Percentiles rank a stretch among this genome's conserved stretches.
These are phyloP conservation scores for Trachymyrmex septentrionalis DNA, from an alignment of 1,140 invertebrate species.

Conservation along the genomic window DNA sequence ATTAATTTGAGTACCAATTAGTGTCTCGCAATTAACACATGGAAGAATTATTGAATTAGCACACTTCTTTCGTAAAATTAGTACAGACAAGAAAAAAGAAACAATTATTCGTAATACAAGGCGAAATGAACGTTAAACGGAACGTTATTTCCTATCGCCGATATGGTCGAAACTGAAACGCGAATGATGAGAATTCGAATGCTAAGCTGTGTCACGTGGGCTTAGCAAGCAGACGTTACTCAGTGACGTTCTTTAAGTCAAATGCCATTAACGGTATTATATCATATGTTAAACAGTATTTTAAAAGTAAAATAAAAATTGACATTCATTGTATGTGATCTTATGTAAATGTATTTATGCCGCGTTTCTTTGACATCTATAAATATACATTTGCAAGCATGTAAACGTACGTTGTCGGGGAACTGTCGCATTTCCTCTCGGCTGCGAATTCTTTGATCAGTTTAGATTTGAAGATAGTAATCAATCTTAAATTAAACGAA, in stretches of 20 bases:
- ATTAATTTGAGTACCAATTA: conserved; percentile 41
- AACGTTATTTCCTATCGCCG: conserved; percentile 17
- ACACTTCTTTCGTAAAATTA: neutral
- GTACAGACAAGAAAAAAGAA: neutral
- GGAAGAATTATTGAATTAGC: conserved; percentile 27
- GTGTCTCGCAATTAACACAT: conserved; percentile 38
- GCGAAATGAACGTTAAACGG: neutral
- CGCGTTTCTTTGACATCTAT: neutral
- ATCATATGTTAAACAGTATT: conserved; percentile 20
- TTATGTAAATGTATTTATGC: conserved; percentile 19
- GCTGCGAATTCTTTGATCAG: neutral
- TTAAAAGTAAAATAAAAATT: conserved; percentile 47
- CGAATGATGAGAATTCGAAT: conserved; percentile 38
- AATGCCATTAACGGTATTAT: neutral
- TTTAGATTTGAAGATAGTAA: neutral
- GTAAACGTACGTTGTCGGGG: neutral
- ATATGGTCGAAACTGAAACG: conserved; percentile 34
- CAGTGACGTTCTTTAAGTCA: conserved; percentile 14
- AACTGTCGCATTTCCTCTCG: neutral
- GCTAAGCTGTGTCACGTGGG: conserved; percentile 19
- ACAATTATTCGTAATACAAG: neutral
- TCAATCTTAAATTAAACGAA: neutral
- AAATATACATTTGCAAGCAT: conserved; percentile 20
- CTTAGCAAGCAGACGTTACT: neutral
- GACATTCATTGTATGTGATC: neutral